Conservation (phyloP, 1,140 invertebrate genomes). For the Pinna nobilis region DNA sequence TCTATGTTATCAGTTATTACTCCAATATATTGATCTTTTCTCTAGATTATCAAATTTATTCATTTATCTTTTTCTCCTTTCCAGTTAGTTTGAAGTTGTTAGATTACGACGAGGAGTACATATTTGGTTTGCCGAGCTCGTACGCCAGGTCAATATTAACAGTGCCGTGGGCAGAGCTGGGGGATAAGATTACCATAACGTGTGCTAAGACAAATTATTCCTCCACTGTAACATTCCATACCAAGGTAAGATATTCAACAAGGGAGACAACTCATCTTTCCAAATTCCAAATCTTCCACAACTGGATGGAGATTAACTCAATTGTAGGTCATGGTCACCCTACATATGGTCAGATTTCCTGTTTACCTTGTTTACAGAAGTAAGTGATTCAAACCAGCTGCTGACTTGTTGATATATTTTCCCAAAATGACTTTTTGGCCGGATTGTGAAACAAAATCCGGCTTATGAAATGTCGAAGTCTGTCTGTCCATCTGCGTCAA, state of each 20-base stretch:
- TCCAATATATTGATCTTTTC: background rate
- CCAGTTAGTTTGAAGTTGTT: slow-evolving; percentile 85
- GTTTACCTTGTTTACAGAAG: too few species aligned
- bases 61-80: slow-evolving; percentile 17
- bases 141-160: slow-evolving; percentile 96
- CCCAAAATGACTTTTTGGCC: too few species aligned
- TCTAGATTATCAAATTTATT: background rate
- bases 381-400: too few species aligned
- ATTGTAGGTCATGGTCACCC: too few species aligned
- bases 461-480: too few species aligned
- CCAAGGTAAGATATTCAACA: slow-evolving; percentile 79
- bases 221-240: slow-evolving; percentile 93
- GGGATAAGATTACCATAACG: slow-evolving; percentile 89
- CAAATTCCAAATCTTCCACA: too few species aligned
- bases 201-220: slow-evolving; percentile 93
- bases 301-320: too few species aligned
- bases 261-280: background rate
- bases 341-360: too few species aligned
- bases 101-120: slow-evolving; percentile 92
- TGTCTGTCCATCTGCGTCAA: too few species aligned
- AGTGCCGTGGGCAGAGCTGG: slow-evolving; percentile 97
- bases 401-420: too few species aligned
- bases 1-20: background rate
- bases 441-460: too few species aligned
- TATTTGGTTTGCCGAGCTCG: slow-evolving; percentile 95